Conservation (phyloP, 2,797 vertebrate species). For the Galago senegalensis region DNA sequence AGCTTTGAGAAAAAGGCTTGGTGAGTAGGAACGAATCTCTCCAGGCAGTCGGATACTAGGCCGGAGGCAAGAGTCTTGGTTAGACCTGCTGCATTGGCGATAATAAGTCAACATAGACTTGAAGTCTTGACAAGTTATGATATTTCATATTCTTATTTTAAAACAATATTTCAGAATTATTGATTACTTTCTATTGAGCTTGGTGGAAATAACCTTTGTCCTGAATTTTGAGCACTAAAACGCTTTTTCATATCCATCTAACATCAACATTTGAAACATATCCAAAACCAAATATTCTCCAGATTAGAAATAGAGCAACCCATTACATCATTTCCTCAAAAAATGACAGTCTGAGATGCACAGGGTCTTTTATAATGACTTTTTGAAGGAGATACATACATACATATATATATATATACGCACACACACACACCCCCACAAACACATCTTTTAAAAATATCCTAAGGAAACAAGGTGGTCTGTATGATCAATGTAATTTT, state of each 20-base stretch:
- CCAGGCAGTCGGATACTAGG: neutral
- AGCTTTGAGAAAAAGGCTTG: neutral
- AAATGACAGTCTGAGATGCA: slow-evolving; percentile 62
- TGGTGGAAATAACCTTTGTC: slow-evolving; percentile 73
- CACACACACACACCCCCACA: no score
- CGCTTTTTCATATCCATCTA: slow-evolving; percentile 75
- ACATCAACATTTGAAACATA: slow-evolving; percentile 76
- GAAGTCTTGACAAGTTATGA: slow-evolving; percentile 53
- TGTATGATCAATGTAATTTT: neutral
- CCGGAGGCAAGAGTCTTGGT: neutral
- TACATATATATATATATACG: no score
- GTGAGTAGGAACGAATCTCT: neutral
- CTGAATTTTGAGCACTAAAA: slow-evolving; percentile 57
- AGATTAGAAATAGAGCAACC: slow-evolving; percentile 74
- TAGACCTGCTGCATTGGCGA: slow-evolving; percentile 35
- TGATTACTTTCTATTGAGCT: slow-evolving; percentile 73
- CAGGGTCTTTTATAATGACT: slow-evolving; percentile 63
- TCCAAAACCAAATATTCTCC: slow-evolving; percentile 67
- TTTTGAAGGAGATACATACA: slow-evolving; percentile 41
- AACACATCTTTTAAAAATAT: no score
- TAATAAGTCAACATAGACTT: slow-evolving; percentile 53
- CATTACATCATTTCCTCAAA: slow-evolving; percentile 66
- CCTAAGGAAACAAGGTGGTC: neutral
- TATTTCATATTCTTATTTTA: slow-evolving; percentile 74
- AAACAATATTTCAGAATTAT: slow-evolving; percentile 78